These are phyloP conservation scores for Pygathrix nemaeus DNA, from an alignment of 2,113 vertebrate genomes.

Conservation along the genomic window DNA sequence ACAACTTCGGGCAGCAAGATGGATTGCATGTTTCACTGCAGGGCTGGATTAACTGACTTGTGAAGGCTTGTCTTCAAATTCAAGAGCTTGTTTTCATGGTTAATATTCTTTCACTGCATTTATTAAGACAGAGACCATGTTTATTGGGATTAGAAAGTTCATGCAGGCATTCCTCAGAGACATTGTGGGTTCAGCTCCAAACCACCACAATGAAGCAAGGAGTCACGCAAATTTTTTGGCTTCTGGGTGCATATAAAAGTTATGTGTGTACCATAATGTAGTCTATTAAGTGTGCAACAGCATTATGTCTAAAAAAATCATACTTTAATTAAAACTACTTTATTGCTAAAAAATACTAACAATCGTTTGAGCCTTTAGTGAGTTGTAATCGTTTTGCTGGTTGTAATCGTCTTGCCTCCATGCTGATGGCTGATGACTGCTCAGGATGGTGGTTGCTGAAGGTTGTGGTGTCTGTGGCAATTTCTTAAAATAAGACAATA, in stretches of 20 bases:
- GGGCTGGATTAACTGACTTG: constrained; percentile 25
- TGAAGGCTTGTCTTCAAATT: constrained; percentile 39
- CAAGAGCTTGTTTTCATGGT: neutral
- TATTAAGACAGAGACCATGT: neutral
- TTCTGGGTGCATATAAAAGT: neutral
- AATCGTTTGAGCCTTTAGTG: neutral
- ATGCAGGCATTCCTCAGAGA: neutral
- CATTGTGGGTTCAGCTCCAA: neutral
- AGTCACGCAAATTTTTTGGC: neutral
- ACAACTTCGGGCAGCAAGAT: neutral
- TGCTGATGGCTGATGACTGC: neutral
- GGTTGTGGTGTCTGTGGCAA: neutral
- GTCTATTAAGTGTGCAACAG: neutral
- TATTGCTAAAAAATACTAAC: neutral
- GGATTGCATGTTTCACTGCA: neutral
- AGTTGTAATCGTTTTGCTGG: neutral
- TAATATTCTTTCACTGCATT: neutral
- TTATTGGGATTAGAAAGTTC: neutral
- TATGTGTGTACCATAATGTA: neutral
- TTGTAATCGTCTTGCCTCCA: neutral
- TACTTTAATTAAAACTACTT: neutral
- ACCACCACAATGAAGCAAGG: neutral
- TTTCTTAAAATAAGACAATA: neutral
- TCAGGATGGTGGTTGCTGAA: neutral
- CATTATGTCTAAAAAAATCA: neutral